Conservation (phyloP, 2,113 vertebrate species). For the Cebidichthys violaceus region DNA sequence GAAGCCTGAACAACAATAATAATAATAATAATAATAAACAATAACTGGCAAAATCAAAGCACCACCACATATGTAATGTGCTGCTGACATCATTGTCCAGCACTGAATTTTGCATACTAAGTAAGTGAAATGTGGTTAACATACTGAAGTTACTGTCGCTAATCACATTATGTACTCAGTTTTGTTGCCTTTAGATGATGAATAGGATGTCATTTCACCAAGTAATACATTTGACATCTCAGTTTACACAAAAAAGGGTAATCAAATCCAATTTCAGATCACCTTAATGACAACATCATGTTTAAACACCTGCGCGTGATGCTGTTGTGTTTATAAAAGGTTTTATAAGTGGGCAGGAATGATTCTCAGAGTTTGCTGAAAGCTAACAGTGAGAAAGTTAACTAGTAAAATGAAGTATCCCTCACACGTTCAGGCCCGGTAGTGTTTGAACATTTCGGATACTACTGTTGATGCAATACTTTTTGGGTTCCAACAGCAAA, state of each 20-base stretch:
- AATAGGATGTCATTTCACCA: not conserved
- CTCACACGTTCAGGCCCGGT: not conserved
- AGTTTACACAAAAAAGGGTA: not conserved
- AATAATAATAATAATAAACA: slow-evolving; percentile 13
- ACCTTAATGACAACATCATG: not conserved
- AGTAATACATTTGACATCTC: not conserved
- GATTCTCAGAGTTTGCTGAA: not conserved
- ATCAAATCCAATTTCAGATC: slow-evolving; percentile 3
- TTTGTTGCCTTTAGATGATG: too few relatives aligned
- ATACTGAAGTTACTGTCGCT: not conserved
- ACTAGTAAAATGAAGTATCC: not conserved
- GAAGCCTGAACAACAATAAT: slow-evolving; percentile 85
- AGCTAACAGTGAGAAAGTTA: not conserved
- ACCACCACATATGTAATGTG: not conserved
- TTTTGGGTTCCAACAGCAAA: not conserved
- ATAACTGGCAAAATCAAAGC: slow-evolving; percentile 4
- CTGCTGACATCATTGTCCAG: not conserved
- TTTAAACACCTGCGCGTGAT: not conserved
- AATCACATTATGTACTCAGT: not conserved
- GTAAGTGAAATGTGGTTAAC: not conserved
- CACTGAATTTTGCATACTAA: not conserved
- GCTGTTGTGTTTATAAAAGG: not conserved
- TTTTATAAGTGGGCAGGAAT: not conserved
- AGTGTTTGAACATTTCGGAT: not conserved
- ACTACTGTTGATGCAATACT: not conserved